Conservation (phyloP, 2,113 vertebrate genomes). For the Micromys minutus region DNA sequence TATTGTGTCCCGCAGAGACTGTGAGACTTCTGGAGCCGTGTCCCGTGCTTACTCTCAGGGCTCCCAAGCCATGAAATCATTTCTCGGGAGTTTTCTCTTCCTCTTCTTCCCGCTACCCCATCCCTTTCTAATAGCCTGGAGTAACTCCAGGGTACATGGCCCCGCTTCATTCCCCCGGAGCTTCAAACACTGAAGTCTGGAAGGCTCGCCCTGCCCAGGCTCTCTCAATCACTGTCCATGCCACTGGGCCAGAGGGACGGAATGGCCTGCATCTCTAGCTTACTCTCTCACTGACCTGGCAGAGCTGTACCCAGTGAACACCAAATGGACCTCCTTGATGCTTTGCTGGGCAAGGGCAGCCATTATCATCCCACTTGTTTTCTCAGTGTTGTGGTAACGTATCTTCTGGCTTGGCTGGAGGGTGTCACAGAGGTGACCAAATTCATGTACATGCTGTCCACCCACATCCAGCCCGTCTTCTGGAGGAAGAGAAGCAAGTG, state of each 20-base stretch:
- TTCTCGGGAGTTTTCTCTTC: slow-evolving; percentile 50
- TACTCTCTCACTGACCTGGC: slow-evolving; percentile 78
- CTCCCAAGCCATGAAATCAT: slow-evolving; percentile 70
- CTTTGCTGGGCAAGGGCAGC: slow-evolving; percentile 82
- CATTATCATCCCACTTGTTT: slow-evolving; percentile 82
- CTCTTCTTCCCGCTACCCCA: background rate
- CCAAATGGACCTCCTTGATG: slow-evolving; percentile 67
- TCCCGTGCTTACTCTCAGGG: slow-evolving; percentile 47
- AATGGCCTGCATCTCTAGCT: slow-evolving; percentile 84
- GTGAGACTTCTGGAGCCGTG: background rate
- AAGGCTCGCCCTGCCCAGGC: slow-evolving; percentile 78
- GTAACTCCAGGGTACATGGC: slow-evolving; percentile 76
- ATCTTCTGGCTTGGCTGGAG: slow-evolving; percentile 84
- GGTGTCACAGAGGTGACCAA: slow-evolving; percentile 83
- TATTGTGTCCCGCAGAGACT: slow-evolving; percentile 1
- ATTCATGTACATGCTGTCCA: slow-evolving; percentile 71
- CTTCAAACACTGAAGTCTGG: slow-evolving; percentile 74
- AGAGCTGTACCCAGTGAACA: background rate
- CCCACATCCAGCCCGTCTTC: background rate
- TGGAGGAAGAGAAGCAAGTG: slow-evolving; percentile 74
- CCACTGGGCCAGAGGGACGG: slow-evolving; percentile 81
- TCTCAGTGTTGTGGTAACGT: slow-evolving; percentile 81
- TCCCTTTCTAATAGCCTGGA: background rate
- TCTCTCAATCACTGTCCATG: slow-evolving; percentile 79
- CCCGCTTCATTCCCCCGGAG: slow-evolving; percentile 76